These are phyloP conservation scores for Poeciliopsis gracilis DNA, from an alignment of 2,797 vertebrate genomes.

Conservation along the genomic window DNA sequence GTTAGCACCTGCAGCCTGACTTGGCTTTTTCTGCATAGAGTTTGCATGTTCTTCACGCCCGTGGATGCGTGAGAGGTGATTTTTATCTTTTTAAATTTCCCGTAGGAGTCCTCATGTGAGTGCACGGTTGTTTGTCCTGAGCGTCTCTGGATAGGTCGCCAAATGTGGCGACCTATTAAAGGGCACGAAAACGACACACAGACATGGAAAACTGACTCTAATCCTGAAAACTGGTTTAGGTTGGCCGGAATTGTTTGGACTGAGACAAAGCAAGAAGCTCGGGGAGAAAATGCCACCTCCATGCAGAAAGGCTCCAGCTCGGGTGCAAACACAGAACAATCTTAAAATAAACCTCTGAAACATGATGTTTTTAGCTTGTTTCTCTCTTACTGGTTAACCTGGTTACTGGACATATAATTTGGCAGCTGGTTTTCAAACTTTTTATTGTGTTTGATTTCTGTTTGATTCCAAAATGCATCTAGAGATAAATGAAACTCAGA, in stretches of 20 bases:
- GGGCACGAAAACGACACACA: neutral
- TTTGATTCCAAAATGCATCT: neutral
- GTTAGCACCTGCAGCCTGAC: neutral
- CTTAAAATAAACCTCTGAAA: neutral
- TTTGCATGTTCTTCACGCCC: neutral
- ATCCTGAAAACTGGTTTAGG: neutral
- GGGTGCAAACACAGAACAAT: neutral
- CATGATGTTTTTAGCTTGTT: neutral
- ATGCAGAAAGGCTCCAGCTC: neutral
- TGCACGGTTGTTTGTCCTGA: neutral
- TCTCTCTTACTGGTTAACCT: neutral
- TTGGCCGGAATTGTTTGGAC: neutral
- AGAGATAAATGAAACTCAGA: neutral
- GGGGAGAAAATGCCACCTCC: neutral
- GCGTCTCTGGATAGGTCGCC: neutral
- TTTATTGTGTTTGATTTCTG: neutral
- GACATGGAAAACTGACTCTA: neutral
- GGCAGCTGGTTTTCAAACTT: neutral
- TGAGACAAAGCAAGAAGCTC: neutral
- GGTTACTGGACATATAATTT: neutral
- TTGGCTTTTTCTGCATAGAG: neutral
- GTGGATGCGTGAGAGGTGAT: neutral
- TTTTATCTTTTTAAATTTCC: neutral
- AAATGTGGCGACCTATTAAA: neutral
- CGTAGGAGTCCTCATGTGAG: neutral